A percentile compares a stretch with the other conserved stretches of the same genome.
phyloP scores from a whole-genome alignment of 1,140 invertebrate species.

The Ips nitidus region DNA sequence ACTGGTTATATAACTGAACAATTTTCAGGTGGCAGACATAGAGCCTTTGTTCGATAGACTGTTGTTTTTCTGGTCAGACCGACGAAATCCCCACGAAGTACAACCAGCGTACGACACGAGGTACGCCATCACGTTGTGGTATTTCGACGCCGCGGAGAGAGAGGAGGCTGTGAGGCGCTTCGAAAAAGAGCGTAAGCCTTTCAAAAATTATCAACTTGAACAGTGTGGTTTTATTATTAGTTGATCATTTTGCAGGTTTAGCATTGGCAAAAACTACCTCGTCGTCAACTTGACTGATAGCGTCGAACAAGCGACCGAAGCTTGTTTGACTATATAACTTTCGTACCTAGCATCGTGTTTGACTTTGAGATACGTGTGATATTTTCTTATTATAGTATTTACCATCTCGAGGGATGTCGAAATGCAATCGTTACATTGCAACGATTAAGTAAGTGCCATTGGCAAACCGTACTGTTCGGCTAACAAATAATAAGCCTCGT shows the following conservation, averaged over 20 bases:
- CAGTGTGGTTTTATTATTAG: background rate
- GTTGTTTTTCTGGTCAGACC: conserved; percentile 97
- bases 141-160: conserved; percentile 86
- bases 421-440: background rate
- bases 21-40: conserved; percentile 79
- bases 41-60: conserved; percentile 91
- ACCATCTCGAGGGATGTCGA: background rate
- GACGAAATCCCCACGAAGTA: conserved; percentile 95
- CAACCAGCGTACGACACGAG: conserved; percentile 85
- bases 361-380: conserved; percentile 16
- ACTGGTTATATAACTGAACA: background rate
- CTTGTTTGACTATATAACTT: conserved; percentile 19
- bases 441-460: conserved; percentile 3
- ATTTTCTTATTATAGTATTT: background rate
- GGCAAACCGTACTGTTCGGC: background rate
- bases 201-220: background rate
- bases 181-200: conserved; percentile 59
- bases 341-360: conserved; percentile 8
- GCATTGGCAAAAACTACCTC: conserved; percentile 22
- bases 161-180: conserved; percentile 70
- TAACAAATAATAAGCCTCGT: background rate
- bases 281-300: conserved; percentile 24
- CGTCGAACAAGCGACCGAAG: conserved; percentile 8
- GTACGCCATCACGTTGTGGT: conserved; percentile 96
- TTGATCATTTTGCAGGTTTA: conserved; percentile 15